Base-by-base conservation (phyloP, 2,888 invertebrate genomes). In the Phyllotreta striolata region DNA sequence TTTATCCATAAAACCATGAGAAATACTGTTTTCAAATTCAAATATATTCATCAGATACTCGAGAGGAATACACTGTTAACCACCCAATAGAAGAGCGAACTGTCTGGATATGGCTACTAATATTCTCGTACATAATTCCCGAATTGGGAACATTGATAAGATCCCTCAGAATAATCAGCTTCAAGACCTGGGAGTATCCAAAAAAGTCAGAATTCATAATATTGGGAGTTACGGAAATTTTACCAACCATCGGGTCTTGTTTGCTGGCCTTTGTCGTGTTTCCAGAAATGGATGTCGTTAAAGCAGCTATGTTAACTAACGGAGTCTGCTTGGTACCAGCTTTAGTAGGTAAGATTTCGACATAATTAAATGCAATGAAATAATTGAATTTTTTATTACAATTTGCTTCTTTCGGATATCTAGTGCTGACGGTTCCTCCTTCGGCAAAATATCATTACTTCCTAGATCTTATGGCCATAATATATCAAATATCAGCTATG, bases 251-350 rank as follows among this genome's bases (percentile, higher is more conserved):
- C 41, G 96, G 96, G 9, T 81, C 92, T 72, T 89, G 91, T 0
- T 79, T 93, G 39, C 84, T 96, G 24, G 85, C 91, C 35, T 89
- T 94, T 69, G 80, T 87, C 39, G 87, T 94, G 46, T 82, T 96
- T 40, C 95, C 96, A 0, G 86, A 90, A 70, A 78, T 95, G 70
- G 93, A 95, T 79, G 90, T 91, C 0, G 85, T 93, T 7, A 91
- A 92, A 77, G 93, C 91, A 0, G 88, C 91, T 0, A 92, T 94
- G 88, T 82, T 96, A 57, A 91, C 92, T 75, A 93, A 92, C 79
- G 92, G 92, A 14, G 85, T 95, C 68, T 93, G 92, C 76, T 85
- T 95, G 71, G 80, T 95, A 8, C 96, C 96, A 0, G 79, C 73
- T 43, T 70, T 94, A 63, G 82, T 92, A 35, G 89, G 91, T 87